These are phyloP conservation scores for Hybognathus amarus DNA, from an alignment of 2,797 vertebrate genomes.

Conservation along the genomic window DNA sequence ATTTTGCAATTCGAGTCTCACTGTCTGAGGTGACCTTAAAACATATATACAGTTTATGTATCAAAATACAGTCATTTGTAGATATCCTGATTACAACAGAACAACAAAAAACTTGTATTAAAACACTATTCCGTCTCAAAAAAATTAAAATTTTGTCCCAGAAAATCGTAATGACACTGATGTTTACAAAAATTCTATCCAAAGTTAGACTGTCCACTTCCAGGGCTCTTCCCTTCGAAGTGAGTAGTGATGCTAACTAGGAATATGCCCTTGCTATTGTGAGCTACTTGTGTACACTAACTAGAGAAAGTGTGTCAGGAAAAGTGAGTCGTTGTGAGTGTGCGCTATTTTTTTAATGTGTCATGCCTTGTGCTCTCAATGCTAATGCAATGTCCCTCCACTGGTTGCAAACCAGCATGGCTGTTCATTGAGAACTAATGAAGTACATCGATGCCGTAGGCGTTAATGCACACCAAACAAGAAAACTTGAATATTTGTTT, in stretches of 20 bases:
- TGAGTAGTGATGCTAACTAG: conserved; percentile 8
- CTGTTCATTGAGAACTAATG: neutral
- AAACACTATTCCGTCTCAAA: neutral
- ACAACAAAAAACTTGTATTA: neutral
- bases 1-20: neutral
- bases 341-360: conserved; percentile 16
- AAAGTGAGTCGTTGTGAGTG: conserved; percentile 10
- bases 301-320: conserved; percentile 17
- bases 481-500: neutral
- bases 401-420: neutral
- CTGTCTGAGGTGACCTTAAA: neutral
- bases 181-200: neutral
- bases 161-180: neutral
- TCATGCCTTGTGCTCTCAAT: neutral
- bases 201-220: neutral
- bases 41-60: neutral
- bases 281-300: conserved; percentile 18
- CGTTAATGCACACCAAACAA: neutral
- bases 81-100: neutral
- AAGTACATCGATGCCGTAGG: neutral
- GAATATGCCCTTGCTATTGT: neutral
- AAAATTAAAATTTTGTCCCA: neutral
- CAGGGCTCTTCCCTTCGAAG: neutral
- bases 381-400: neutral
- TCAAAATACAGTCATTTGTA: neutral